These are phyloP conservation scores for Choristoneura fumiferana DNA, from an alignment of 1,140 invertebrate genomes.

Conservation along the genomic window DNA sequence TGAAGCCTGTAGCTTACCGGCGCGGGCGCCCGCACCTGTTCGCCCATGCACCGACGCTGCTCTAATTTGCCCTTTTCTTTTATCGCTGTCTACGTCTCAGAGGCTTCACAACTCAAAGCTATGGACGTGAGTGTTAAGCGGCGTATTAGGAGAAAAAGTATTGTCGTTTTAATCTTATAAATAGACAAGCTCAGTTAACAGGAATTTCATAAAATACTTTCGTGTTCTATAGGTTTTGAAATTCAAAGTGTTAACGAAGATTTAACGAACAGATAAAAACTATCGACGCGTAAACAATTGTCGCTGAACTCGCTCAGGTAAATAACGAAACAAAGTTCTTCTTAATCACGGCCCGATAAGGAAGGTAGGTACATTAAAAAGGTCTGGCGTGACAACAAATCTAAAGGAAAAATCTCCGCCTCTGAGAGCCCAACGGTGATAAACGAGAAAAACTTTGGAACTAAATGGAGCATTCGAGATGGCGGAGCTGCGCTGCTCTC, in stretches of 20 bases:
- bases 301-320: conserved; percentile 30
- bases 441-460: conserved; percentile 79
- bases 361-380: conserved; percentile 79
- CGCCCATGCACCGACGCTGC: conserved; percentile 29
- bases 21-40: conserved; percentile 32
- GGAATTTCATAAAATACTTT: no score
- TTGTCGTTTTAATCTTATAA: no score
- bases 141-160: no score
- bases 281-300: conserved; percentile 17
- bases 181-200: no score
- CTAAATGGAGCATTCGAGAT: conserved; percentile 78
- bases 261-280: conserved; percentile 2
- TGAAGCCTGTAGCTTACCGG: conserved; percentile 30
- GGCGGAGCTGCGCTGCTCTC: conserved; percentile 68
- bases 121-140: no score
- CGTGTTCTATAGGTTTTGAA: not conserved
- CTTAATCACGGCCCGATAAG: conserved; percentile 73
- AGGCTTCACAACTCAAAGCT: conserved; percentile 20
- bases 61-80: conserved; percentile 46
- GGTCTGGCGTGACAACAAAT: conserved; percentile 80
- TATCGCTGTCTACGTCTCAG: conserved; percentile 26
- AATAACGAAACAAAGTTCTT: conserved; percentile 63
- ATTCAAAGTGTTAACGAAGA: not conserved
- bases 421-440: conserved; percentile 77
- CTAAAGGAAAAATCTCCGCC: conserved; percentile 78